These are phyloP conservation scores for Geodia barretti DNA, from an alignment of 37 sponge, comb jelly and placozoan species.

Conservation along the genomic window DNA sequence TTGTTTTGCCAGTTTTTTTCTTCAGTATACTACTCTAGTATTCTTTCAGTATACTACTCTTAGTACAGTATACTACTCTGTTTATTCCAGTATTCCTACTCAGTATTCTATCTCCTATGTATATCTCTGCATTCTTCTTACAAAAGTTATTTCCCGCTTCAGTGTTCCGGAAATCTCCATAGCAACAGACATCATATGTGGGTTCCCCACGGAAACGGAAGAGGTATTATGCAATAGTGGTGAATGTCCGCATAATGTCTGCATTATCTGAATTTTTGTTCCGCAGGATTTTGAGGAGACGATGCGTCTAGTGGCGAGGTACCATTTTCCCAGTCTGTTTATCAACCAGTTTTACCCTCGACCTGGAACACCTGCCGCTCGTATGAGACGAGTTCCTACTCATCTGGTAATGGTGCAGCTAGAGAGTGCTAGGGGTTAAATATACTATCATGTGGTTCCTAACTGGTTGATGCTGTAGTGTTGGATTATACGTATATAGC, in stretches of 20 bases:
- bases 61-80: no score
- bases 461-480: no score
- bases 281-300: slow-evolving; percentile 81
- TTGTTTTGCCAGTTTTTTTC: background rate
- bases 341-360: slow-evolving; percentile 99
- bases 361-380: slow-evolving; percentile 97
- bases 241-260: background rate
- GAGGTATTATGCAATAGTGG: slow-evolving; percentile 35
- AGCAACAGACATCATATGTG: slow-evolving; percentile 99
- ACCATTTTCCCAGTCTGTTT: slow-evolving; percentile 95
- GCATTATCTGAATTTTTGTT: background rate
- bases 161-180: slow-evolving; percentile 96
- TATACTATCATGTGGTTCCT: no score
- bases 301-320: slow-evolving; percentile 64
- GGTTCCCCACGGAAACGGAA: slow-evolving; percentile 94
- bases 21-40: no score
- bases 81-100: no score
- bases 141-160: no score
- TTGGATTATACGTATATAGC: no score
- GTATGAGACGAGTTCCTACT: slow-evolving; percentile 91
- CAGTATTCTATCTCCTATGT: no score
- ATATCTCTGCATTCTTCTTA: no score
- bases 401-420: slow-evolving; percentile 46
- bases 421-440: background rate
- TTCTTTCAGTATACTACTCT: no score